Base-by-base conservation (phyloP, 2,797 vertebrate species). In the Eleutherodactylus coqui region DNA sequence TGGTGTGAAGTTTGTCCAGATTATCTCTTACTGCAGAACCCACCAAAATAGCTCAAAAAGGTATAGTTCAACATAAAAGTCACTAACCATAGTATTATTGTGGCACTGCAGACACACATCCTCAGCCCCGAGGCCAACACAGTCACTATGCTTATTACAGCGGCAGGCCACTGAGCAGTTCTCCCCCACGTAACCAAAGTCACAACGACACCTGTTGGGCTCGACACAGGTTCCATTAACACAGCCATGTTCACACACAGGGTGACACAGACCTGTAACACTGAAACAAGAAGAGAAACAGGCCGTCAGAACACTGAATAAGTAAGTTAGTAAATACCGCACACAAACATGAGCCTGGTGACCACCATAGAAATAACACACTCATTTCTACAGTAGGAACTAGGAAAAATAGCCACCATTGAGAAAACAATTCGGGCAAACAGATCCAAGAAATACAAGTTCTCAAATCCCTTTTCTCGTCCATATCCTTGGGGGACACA, bases 91-190 rank as follows among this genome's bases (percentile, higher is more conserved):
- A 70, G 97, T 98, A 92, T 98, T 96, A 90, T 98, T 98, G 90
- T 95, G 95, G 90, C 97, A 98, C 86, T 96, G 91, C 27, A 97
- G 90, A 86, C 97, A 98, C 88, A 93, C 90, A 86, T 97, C 96
- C 0, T 94, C 96, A 0, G 95, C 94, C 81, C 91, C 94, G 2
- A 96, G 95, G 0, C 96, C 94, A 0, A 92, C 95, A 9, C 97
- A 98, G 91, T 98, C 95, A 87, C 97, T 98, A 91, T 98, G 97
- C 81, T 96, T 96, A 91, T 98, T 98, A 91, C 97, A 98, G 88
- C 93, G 96, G 89, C 97, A 98, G 90, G 97, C 96, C 0, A 95
- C 95, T 1, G 97, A 98, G 90, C 97, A 98, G 93, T 98, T 97
- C 60, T 94, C 95, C 5, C 97, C 97, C 0, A 98, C 96, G 17